phyloP scores from a whole-genome alignment of 1,140 invertebrate genomes.

The Tachypleus tridentatus region DNA sequence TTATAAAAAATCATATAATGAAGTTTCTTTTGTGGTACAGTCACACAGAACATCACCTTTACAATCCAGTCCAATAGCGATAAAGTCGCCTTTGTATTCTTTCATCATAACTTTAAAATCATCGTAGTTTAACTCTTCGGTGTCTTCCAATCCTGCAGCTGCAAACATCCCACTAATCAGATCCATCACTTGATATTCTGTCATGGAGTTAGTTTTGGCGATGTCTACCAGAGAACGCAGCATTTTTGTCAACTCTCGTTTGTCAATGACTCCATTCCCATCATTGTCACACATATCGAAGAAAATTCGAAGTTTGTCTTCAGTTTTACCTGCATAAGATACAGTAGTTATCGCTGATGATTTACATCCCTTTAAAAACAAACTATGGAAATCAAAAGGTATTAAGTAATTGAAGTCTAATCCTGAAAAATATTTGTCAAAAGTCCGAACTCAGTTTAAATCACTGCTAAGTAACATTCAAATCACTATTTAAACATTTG shows the following conservation, averaged over 20 bases:
- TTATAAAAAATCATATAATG: not conserved
- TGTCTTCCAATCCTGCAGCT: conserved; percentile 79
- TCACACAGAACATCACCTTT: conserved; percentile 45
- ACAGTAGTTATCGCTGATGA: too few species aligned
- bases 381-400: conserved; percentile 38
- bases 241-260: conserved; percentile 88
- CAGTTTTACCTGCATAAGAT: conserved; percentile 60
- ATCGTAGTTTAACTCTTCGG: conserved; percentile 82
- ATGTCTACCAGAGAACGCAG: conserved; percentile 86
- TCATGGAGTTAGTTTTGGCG: conserved; percentile 53
- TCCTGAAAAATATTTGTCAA: too few species aligned
- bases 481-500: too few species aligned
- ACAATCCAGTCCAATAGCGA: conserved; percentile 89
- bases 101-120: conserved; percentile 96
- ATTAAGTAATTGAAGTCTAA: conserved; percentile 28
- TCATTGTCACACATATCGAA: conserved; percentile 99
- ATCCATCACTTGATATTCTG: conserved; percentile 59
- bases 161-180: conserved; percentile 90
- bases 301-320: conserved; percentile 91
- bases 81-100: conserved; percentile 92
- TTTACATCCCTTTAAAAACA: too few species aligned
- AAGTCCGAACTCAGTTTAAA: too few species aligned
- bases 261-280: conserved; percentile 87
- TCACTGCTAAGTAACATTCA: too few species aligned
- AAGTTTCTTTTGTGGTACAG: not conserved